Percentiles rank a stretch among this genome's conserved stretches.
These are phyloP conservation scores for Cochlearius cochlearius DNA, from an alignment of 2,113 vertebrate genomes.

Conservation along the genomic window DNA sequence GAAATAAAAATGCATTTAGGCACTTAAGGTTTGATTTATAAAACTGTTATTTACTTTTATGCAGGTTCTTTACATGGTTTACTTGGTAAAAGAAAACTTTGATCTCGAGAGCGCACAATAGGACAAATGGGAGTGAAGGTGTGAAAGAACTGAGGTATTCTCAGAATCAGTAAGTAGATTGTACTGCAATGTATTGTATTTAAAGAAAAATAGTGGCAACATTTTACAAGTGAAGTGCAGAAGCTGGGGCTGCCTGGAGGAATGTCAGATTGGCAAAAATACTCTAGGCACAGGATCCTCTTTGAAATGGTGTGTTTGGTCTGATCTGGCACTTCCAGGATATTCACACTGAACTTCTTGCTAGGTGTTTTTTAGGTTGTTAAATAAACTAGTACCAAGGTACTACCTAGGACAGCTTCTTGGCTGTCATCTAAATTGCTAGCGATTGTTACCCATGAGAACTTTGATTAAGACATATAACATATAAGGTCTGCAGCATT, in stretches of 20 bases:
- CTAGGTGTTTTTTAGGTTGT: background rate
- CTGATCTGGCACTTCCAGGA: background rate
- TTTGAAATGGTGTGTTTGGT: background rate
- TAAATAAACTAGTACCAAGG: background rate
- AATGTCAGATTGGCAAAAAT: background rate
- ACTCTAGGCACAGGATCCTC: background rate
- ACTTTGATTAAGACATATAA: background rate
- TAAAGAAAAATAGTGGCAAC: background rate
- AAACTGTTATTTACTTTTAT: background rate
- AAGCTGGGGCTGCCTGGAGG: background rate
- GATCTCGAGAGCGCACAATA: background rate
- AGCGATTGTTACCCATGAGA: background rate
- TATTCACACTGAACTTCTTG: background rate
- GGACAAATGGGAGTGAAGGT: background rate
- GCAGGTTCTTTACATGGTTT: background rate
- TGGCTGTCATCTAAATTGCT: background rate
- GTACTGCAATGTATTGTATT: background rate
- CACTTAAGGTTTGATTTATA: conserved; percentile 10
- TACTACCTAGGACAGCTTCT: background rate
- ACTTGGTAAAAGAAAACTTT: background rate
- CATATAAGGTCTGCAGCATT: background rate
- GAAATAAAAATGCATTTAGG: background rate
- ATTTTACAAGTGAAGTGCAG: background rate
- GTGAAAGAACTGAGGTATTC: background rate
- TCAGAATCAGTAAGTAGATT: background rate